Conservation (phyloP, 2,888 invertebrate genomes). For the Drosophila anomalipes region DNA sequence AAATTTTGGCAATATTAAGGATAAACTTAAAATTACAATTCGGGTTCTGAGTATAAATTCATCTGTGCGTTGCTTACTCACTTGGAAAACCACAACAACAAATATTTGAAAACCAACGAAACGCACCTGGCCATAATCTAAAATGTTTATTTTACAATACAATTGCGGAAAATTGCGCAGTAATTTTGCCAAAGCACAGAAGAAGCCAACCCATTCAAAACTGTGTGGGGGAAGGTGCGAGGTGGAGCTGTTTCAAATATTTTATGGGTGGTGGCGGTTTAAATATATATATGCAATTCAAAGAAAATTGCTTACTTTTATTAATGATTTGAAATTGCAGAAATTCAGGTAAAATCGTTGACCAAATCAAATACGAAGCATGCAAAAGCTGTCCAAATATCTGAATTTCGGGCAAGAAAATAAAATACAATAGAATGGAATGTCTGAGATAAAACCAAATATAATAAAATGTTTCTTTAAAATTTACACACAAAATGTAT, state of each 20-base stretch:
- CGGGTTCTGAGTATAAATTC: not conserved
- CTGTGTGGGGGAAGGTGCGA: not conserved
- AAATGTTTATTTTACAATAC: slow-evolving; percentile 69
- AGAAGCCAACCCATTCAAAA: not conserved
- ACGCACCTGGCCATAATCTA: slow-evolving; percentile 49
- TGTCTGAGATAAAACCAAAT: not conserved
- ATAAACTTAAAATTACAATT: slow-evolving; percentile 12
- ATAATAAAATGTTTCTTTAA: not conserved
- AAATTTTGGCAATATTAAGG: not conserved
- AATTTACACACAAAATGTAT: not conserved
- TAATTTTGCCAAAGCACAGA: slow-evolving; percentile 8
- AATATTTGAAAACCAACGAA: slow-evolving; percentile 19
- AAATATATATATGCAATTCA: slow-evolving; percentile 59
- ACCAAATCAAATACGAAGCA: slow-evolving; percentile 13
- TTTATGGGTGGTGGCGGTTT: slow-evolving; percentile 24
- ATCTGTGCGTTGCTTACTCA: not conserved
- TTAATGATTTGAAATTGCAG: slow-evolving; percentile 38
- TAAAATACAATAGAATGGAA: not conserved
- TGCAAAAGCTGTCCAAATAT: slow-evolving; percentile 29
- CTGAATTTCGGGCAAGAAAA: not conserved
- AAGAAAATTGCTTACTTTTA: slow-evolving; percentile 47
- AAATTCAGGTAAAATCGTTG: slow-evolving; percentile 14
- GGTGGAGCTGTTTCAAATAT: slow-evolving; percentile 9
- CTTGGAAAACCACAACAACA: slow-evolving; percentile 5
- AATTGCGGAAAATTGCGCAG: slow-evolving; percentile 61